A percentile compares a stretch with the other conserved stretches of the same genome.
Evolutionary conservation across 2,113 vertebrate genomes (phyloP).

Genomic region (Microcebus jonahi): DNA sequence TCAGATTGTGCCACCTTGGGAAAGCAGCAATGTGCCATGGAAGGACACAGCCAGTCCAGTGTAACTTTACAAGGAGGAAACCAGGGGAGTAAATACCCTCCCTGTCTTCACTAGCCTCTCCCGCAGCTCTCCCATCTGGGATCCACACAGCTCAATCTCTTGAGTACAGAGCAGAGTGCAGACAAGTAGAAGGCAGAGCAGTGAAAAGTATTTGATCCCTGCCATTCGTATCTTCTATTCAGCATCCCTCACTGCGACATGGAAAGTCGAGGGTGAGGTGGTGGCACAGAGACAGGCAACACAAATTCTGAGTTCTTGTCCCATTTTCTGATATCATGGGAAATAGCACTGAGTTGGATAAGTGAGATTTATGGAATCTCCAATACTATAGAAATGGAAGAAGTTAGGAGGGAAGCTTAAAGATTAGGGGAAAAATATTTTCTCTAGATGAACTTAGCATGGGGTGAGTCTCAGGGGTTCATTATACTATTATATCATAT

Average conservation of each 20-base stretch:
- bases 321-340: not conserved
- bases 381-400: not conserved
- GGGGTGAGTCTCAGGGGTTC: not conserved
- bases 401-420: not conserved
- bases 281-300: not conserved
- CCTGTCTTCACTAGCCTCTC: not conserved
- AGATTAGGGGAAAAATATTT: not conserved
- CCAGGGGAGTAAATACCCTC: not conserved
- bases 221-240: not conserved
- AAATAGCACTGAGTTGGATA: not conserved
- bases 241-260: not conserved
- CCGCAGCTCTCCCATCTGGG: not conserved
- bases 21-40: not conserved
- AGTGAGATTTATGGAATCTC: not conserved
- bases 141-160: rapidly evolving
- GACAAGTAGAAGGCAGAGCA: not conserved
- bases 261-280: not conserved
- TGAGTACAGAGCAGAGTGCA: not conserved
- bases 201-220: not conserved
- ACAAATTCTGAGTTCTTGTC: not conserved
- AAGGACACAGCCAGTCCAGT: not conserved
- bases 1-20: not conserved
- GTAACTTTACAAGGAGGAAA: not conserved
- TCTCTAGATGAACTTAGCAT: not conserved
- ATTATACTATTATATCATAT: not conserved